Evolutionary conservation across 2,888 invertebrate species (phyloP), one percentile per base, ranked within the genome.

Genomic region (Taphrorychus bicolor): DNA sequence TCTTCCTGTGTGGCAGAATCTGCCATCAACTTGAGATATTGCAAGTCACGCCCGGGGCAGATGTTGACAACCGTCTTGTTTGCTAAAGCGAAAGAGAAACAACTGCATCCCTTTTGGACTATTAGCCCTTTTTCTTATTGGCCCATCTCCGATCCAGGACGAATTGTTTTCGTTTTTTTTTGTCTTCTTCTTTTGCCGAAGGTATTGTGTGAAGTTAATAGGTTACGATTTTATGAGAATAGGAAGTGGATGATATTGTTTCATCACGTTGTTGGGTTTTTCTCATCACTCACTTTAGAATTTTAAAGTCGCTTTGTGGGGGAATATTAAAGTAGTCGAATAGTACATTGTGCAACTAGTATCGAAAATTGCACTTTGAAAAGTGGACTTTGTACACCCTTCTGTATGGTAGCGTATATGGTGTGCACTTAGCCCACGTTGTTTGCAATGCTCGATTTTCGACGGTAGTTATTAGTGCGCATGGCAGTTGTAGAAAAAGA

Each of bases 21-120:
- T 54, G 32, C 32, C 51, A 51, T 18, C 61, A 62, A 64, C 59
- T 60, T 61, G 75, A 76, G 71, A 76, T 77, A 45, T 79, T 78
- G 78, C 80, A 77, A 80, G 80, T 80, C 79, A 80, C 79, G 79
- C 75, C 74, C 71, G 73, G 69, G 75, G 77, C 80, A 80, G 79
- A 80, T 80, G 80, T 64, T 64, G 64, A 64, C 59, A 60, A 64
- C 48, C 58, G 52, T 60, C 59, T 69, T 69, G 65, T 69, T 69
- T 69, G 69, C 69, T 42, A 51, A 60, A 63, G 59, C 69, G 41
- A 56, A 63, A 64, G 52, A 68, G 49, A 54, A 68, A 68, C 59
- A 63, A 59, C 64, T 62, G 56, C 61, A 60, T 57, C 66, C 56
- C 56, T 53, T 53, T 53, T 24, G 17, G 14, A 14, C 11, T 23